phyloP scores from a whole-genome alignment of 1,140 invertebrate genomes.

The Micrasema longulum region DNA sequence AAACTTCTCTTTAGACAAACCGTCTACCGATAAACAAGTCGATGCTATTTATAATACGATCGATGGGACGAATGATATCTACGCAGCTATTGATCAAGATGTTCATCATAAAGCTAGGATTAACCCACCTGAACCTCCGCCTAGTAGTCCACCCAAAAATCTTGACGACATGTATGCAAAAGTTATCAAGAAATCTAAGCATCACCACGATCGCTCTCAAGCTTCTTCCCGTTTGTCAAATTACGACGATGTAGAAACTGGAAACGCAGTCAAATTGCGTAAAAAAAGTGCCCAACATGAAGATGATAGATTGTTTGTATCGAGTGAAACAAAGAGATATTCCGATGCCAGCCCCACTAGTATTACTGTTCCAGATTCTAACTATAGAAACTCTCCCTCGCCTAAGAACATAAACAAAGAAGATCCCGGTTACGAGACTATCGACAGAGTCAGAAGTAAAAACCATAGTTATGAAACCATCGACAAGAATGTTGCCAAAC shows the following conservation, averaged over 20 bases:
- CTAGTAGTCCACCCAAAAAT: constrained; percentile 73
- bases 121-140: constrained; percentile 69
- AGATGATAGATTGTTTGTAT: constrained; percentile 45
- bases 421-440: constrained; percentile 68
- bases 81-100: constrained; percentile 72
- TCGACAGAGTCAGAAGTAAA: constrained; percentile 61
- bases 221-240: constrained; percentile 51
- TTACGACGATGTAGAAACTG: constrained; percentile 51
- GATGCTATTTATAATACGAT: constrained; percentile 66
- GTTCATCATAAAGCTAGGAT: constrained; percentile 57
- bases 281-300: constrained; percentile 56
- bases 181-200: constrained; percentile 77
- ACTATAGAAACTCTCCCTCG: constrained; percentile 44
- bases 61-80: constrained; percentile 58
- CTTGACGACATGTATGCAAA: constrained; percentile 91
- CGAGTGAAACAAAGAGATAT: constrained; percentile 48
- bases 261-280: constrained; percentile 58
- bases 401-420: constrained; percentile 57
- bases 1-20: constrained; percentile 62
- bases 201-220: constrained; percentile 43
- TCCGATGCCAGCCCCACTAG: constrained; percentile 43
- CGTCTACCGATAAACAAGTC: constrained; percentile 52
- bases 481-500: constrained; percentile 57
- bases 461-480: constrained; percentile 68
- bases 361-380: constrained; percentile 25